Percentiles rank a stretch among this genome's conserved stretches.
Evolutionary conservation across 2,797 vertebrate genomes (phyloP).

Genomic region (Silurus aristotelis): DNA sequence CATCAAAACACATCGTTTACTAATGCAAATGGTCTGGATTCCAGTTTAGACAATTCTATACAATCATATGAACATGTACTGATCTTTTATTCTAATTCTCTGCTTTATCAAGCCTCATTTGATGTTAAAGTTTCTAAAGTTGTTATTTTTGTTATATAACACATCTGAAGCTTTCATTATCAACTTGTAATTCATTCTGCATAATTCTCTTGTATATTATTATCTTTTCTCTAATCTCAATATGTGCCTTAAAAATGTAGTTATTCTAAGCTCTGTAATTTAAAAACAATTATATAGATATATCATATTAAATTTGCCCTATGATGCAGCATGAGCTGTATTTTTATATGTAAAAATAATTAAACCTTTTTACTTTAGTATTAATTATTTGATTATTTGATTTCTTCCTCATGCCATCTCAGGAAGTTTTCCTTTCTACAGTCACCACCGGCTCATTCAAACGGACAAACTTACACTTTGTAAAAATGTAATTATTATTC

Average conservation of each 20-base stretch:
- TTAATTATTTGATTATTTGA: background rate
- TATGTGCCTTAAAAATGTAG: constrained; percentile 22
- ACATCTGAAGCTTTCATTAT: background rate
- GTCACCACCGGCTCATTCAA: too few species aligned
- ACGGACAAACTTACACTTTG: too few species aligned
- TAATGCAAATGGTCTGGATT: background rate
- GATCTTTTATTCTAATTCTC: background rate
- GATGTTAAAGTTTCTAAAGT: background rate
- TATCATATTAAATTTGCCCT: background rate
- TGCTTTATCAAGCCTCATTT: background rate
- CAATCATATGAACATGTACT: background rate
- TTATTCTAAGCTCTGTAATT: constrained; percentile 16
- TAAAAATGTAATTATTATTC: too few species aligned
- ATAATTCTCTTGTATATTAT: constrained; percentile 30
- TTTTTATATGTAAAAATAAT: background rate
- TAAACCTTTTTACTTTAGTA: background rate
- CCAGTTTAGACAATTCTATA: background rate
- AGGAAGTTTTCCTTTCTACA: too few species aligned
- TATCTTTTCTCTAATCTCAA: constrained; percentile 8
- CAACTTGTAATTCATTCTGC: background rate
- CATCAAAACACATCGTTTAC: background rate
- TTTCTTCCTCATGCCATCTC: background rate
- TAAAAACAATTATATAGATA: background rate
- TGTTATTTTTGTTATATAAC: background rate
- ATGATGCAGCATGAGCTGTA: background rate